phyloP scores from a whole-genome alignment of 1,140 invertebrate species.

The Diorhabda elongata region DNA sequence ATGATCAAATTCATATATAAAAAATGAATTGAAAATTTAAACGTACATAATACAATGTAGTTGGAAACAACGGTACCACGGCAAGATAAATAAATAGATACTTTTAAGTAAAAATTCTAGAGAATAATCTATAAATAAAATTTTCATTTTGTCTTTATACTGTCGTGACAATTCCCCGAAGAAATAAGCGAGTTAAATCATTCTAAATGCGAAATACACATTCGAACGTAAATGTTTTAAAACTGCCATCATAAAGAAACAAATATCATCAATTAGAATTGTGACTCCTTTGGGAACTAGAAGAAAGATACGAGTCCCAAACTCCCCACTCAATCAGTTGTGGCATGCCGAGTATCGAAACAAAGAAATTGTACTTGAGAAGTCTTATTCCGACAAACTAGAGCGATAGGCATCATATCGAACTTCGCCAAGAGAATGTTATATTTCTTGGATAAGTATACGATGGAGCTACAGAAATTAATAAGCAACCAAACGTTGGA shows the following conservation, averaged over 20 bases:
- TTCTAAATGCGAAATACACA: constrained; percentile 7
- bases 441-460: constrained; percentile 30
- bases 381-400: constrained; percentile 36
- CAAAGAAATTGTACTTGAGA: constrained; percentile 44
- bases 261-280: constrained; percentile 42
- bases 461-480: neutral
- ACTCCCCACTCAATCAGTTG: constrained; percentile 46
- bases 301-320: constrained; percentile 39
- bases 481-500: no score
- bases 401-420: constrained; percentile 42
- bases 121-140: no score
- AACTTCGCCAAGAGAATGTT: constrained; percentile 33
- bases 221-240: constrained; percentile 17
- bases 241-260: constrained; percentile 32
- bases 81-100: no score
- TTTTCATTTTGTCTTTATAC: no score
- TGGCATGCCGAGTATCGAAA: constrained; percentile 40
- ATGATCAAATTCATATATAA: no score
- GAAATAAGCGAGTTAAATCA: constrained; percentile 13
- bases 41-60: no score
- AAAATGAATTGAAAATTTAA: no score
- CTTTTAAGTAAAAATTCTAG: no score
- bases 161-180: neutral
- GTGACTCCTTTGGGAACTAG: constrained; percentile 35
- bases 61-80: no score